phyloP scores from a whole-genome alignment of 2,888 invertebrate species.

The Cryptocephalus moraei region DNA sequence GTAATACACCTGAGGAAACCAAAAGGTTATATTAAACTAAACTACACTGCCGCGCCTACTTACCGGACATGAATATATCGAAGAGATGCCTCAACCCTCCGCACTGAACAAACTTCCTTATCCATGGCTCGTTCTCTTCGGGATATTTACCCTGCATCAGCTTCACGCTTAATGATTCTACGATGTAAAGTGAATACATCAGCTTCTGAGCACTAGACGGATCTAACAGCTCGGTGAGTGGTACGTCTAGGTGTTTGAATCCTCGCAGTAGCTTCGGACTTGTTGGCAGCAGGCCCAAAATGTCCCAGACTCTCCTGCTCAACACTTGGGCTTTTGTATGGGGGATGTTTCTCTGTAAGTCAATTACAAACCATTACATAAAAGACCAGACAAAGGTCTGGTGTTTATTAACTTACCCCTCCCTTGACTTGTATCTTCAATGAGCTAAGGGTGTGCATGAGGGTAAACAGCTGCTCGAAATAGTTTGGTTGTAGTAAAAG shows the following conservation, averaged over 20 bases:
- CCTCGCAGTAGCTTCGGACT: conserved; percentile 77
- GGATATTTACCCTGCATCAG: conserved; percentile 17
- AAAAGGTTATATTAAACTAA: background rate
- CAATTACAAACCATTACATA: background rate
- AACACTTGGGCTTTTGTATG: conserved; percentile 83
- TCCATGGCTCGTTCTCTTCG: conserved; percentile 47
- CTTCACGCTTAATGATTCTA: conserved; percentile 56
- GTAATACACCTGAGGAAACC: conserved; percentile 47
- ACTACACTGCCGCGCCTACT: conserved; percentile 8
- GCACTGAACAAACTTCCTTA: conserved; percentile 70
- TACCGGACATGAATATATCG: conserved; percentile 84
- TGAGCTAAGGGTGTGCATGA: conserved; percentile 83
- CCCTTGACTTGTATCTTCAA: conserved; percentile 70
- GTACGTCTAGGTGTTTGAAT: conserved; percentile 66
- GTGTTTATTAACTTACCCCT: conserved; percentile 41
- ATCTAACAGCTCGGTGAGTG: conserved; percentile 68
- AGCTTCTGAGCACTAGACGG: conserved; percentile 86
- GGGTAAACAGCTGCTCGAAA: conserved; percentile 81
- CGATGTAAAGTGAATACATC: conserved; percentile 90
- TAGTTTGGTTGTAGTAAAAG: conserved; percentile 75
- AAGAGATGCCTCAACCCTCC: conserved; percentile 83
- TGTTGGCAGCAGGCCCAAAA: conserved; percentile 82
- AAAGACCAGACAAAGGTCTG: too few species aligned
- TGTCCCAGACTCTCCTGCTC: conserved; percentile 90
- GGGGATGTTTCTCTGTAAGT: conserved; percentile 53